phyloP scores from a whole-genome alignment of 2,797 vertebrate genomes.

The Brachymystax lenok region DNA sequence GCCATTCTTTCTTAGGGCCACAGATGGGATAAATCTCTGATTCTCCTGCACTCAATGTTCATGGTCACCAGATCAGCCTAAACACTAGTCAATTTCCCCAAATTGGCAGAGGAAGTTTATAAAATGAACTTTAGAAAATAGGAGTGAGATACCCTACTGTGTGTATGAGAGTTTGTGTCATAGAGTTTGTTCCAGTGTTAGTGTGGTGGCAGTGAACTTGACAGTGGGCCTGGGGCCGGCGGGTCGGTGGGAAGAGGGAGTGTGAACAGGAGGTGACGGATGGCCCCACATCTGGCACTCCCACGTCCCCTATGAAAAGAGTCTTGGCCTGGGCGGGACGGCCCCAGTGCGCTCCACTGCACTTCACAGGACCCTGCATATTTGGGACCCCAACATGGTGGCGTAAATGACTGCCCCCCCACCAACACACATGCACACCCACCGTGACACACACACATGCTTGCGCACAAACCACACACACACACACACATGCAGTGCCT shows the following conservation, averaged over 20 bases:
- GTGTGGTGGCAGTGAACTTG: constrained; percentile 45
- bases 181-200: background rate
- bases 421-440: constrained; percentile 40
- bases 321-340: constrained; percentile 75
- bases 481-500: no score
- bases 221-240: constrained; percentile 46
- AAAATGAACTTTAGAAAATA: background rate
- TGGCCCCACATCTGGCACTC: constrained; percentile 77
- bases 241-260: constrained; percentile 13
- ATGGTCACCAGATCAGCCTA: background rate
- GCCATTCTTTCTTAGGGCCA: constrained; percentile 22
- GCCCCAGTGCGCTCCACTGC: constrained; percentile 75
- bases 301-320: constrained; percentile 77
- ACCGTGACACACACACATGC: constrained; percentile 6
- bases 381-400: constrained; percentile 61
- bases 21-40: constrained; percentile 48
- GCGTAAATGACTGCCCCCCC: constrained; percentile 63
- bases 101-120: constrained; percentile 5
- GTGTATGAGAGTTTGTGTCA: background rate
- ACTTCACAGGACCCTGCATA: constrained; percentile 71
- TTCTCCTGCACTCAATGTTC: constrained; percentile 31
- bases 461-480: constrained; percentile 1
- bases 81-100: background rate
- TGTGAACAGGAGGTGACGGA: constrained; percentile 58
- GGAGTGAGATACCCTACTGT: constrained; percentile 7